Base-by-base conservation (phyloP, 1,140 invertebrate species). In the Lerema accius region DNA sequence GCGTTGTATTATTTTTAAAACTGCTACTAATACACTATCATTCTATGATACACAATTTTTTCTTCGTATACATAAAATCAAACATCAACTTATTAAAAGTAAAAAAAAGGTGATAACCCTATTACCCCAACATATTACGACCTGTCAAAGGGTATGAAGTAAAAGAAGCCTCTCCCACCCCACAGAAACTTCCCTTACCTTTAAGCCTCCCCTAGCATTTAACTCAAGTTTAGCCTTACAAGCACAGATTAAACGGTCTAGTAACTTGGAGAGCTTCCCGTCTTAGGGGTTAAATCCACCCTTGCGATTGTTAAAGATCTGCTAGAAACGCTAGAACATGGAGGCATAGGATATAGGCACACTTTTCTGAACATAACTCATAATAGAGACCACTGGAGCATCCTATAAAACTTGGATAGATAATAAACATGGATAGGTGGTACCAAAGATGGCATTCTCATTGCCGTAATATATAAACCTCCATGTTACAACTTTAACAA, bases 161-260 rank as follows among this genome's bases (percentile, higher is more conserved):
- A 37, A 9, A 37, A 37, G 35, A 37, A 37, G 35, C 35, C 35
- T 11, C 35, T 11, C 7, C 1, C 28, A 32, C 28, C 28, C 28
- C 28, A 32, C 28, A 32, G 28, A 32, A 32, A 4, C 35, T 37
- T 37, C 35, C 10, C 10, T 11, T 11, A 11, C 35, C 28, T 7
- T 37, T 37, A 37, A 11, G 35, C n/a, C 35, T 37, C 35, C 35
- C 35, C 35, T 37, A 32, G 28, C 28, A 32, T 4, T 37, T 37
- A 37, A 37, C 35, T 37, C 35, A 37, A 37, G 35, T 37, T 37
- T 37, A 37, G 35, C 35, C 35, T 37, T 37, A 37, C 35, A 37
- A 37, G 35, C 35, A 37, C 35, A 37, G 35, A 37, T 37, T 37
- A 37, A 37, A 37, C 35, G 35, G 35, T 37, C 35, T 37, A 37